Percentiles rank a stretch among this genome's conserved stretches.
Conservation (phyloP, 2,888 invertebrate genomes). For the Eupelmus urozonus region DNA sequence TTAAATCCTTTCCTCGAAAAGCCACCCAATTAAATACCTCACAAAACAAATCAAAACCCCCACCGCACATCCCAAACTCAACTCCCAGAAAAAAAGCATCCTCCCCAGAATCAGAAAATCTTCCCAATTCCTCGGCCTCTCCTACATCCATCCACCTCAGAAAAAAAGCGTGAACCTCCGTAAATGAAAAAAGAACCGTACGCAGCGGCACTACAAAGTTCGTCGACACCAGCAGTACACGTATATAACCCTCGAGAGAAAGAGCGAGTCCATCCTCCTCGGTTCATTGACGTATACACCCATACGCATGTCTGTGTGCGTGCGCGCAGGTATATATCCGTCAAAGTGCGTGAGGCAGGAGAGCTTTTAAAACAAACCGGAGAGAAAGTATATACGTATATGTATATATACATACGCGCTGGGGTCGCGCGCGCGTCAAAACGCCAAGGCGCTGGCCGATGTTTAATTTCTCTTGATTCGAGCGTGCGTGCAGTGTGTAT, state of each 20-base stretch:
- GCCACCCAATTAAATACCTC: too few relatives aligned
- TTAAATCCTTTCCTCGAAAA: too few relatives aligned
- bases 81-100: too few relatives aligned
- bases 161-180: neutral
- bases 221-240: conserved; percentile 2
- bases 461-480: conserved; percentile 31
- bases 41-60: too few relatives aligned
- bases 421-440: neutral
- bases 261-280: neutral
- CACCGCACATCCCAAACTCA: too few relatives aligned
- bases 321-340: neutral
- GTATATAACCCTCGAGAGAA: neutral
- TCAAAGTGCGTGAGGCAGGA: neutral
- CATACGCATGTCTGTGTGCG: neutral
- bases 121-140: too few relatives aligned
- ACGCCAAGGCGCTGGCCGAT: conserved; percentile 4
- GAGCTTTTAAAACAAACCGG: conserved; percentile 33
- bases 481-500: too few relatives aligned
- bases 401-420: neutral
- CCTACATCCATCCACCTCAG: neutral
- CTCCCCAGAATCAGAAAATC: too few relatives aligned
- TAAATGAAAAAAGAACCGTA: neutral
- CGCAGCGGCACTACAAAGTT: conserved; percentile 18
- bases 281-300: conserved; percentile 13
- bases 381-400: conserved; percentile 17